phyloP scores from a whole-genome alignment of 2,113 vertebrate genomes.

The Megaleporinus macrocephalus region DNA sequence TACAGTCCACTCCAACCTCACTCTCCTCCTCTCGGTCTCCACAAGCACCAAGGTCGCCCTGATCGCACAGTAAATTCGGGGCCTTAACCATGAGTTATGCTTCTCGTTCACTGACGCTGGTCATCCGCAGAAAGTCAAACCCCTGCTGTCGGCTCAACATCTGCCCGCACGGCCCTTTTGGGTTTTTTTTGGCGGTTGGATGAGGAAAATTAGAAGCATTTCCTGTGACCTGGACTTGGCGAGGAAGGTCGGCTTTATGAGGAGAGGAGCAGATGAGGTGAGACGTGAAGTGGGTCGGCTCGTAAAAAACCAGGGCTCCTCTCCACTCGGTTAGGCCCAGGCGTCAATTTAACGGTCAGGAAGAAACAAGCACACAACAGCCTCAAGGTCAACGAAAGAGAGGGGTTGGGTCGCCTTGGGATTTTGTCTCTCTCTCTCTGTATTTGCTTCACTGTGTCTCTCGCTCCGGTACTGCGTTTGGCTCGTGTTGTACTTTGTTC shows the following conservation, averaged over 20 bases:
- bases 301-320: conserved; percentile 26
- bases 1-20: neutral
- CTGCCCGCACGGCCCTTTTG: conserved; percentile 47
- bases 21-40: conserved; percentile 30
- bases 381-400: conserved; percentile 65
- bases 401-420: neutral
- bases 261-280: conserved; percentile 60
- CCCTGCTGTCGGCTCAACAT: conserved; percentile 64
- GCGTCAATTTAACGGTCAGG: conserved; percentile 49
- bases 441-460: conserved; percentile 12
- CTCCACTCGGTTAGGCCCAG: conserved; percentile 56
- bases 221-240: conserved; percentile 64
- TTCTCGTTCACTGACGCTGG: conserved; percentile 56
- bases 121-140: conserved; percentile 65
- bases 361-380: conserved; percentile 29
- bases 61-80: conserved; percentile 60
- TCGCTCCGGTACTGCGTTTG: neutral
- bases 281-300: conserved; percentile 59
- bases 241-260: conserved; percentile 58
- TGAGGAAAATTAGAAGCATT: conserved; percentile 69
- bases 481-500: neutral
- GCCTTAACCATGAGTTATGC: conserved; percentile 68
- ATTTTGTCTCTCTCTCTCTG: neutral
- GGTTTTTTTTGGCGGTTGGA: conserved; percentile 48
- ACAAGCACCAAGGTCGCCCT: conserved; percentile 57